Evolutionary conservation across 1,140 invertebrate genomes (phyloP).

Genomic region (Megathymus violae): DNA sequence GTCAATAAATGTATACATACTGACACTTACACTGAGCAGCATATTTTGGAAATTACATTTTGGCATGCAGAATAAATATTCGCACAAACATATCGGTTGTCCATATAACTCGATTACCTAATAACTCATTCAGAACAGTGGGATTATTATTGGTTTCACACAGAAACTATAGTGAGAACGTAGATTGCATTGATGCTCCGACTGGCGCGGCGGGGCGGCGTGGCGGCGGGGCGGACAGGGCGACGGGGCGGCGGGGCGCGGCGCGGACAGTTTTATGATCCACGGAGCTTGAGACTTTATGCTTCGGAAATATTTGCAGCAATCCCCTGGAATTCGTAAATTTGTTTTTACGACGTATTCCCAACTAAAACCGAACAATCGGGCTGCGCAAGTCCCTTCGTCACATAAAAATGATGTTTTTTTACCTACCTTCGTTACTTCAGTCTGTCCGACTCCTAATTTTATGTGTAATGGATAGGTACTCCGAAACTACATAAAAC

Average conservation of each 20-base stretch:
- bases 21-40: too few relatives aligned
- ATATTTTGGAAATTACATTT: too few relatives aligned
- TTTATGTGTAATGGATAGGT: too few relatives aligned
- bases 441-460: too few relatives aligned
- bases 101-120: too few relatives aligned
- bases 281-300: conserved; percentile 12
- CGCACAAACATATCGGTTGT: too few relatives aligned
- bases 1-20: too few relatives aligned
- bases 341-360: conserved; percentile 16
- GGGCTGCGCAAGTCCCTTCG: neutral
- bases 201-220: neutral
- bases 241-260: neutral
- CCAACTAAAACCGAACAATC: conserved; percentile 17
- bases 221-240: neutral
- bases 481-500: too few relatives aligned
- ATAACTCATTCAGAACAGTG: too few relatives aligned
- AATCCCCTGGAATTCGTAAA: conserved; percentile 13
- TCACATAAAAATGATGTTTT: too few relatives aligned
- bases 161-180: conserved; percentile 1
- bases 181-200: conserved; percentile 2
- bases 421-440: too few relatives aligned
- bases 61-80: too few relatives aligned
- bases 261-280: conserved; percentile 21
- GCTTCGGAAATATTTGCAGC: conserved; percentile 12
- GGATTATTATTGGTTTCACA: neutral